Evolutionary conservation across 2,113 vertebrate species (phyloP).

Genomic region (Cyphotilapia sp.): DNA sequence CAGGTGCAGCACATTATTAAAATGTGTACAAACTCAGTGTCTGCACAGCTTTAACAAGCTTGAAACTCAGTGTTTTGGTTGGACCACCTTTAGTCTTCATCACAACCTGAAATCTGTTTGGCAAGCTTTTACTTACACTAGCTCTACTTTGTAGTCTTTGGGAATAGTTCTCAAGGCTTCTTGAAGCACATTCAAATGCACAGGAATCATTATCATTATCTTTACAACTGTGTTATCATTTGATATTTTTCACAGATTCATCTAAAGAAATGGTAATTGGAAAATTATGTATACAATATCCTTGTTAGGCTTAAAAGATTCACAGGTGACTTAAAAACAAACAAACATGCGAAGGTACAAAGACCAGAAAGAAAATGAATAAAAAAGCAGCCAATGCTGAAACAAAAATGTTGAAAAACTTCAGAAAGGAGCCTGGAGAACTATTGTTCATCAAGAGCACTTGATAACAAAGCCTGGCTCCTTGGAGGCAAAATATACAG

Average conservation of each 20-base stretch:
- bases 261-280: neutral
- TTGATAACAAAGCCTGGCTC: neutral
- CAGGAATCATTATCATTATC: neutral
- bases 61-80: neutral
- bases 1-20: neutral
- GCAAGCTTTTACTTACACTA: neutral
- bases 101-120: neutral
- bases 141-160: neutral
- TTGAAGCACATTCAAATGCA: neutral
- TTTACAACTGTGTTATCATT: neutral
- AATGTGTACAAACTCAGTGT: neutral
- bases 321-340: neutral
- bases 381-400: neutral
- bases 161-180: neutral
- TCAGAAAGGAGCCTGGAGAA: neutral
- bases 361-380: neutral
- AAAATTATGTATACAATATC: neutral
- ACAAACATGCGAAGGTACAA: neutral
- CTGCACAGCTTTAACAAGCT: neutral
- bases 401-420: neutral
- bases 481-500: neutral
- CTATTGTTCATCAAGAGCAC: neutral
- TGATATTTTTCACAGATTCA: neutral
- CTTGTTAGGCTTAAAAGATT: neutral
- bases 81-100: neutral